A percentile compares a stretch with the other conserved stretches of the same genome.
These are phyloP conservation scores for Troides helena DNA, from an alignment of 2,888 invertebrate genomes.

Conservation along the genomic window DNA sequence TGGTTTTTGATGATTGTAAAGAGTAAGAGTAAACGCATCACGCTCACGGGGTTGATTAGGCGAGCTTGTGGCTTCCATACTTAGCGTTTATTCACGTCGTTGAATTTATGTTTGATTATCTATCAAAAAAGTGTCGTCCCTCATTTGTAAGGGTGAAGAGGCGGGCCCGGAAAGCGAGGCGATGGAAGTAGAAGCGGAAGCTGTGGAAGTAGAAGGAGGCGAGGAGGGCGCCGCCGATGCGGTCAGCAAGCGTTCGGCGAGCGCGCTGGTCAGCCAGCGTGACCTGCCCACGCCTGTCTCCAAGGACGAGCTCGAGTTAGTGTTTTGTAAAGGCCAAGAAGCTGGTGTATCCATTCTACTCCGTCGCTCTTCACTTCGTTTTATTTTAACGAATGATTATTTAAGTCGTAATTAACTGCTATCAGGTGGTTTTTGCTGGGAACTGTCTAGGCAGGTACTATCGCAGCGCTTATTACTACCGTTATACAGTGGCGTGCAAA, in stretches of 20 bases:
- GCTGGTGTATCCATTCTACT: too few relatives aligned
- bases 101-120: not conserved
- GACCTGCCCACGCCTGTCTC: constrained; percentile 8
- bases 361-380: too few relatives aligned
- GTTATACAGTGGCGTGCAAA: too few relatives aligned
- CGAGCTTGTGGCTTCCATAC: too few relatives aligned
- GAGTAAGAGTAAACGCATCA: too few relatives aligned
- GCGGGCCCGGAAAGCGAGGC: not conserved
- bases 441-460: too few relatives aligned
- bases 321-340: not conserved
- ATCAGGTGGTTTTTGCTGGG: too few relatives aligned
- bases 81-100: not conserved
- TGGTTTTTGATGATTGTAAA: too few relatives aligned
- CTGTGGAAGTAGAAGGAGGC: not conserved
- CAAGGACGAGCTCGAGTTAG: constrained; percentile 9
- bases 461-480: too few relatives aligned
- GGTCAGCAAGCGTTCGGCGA: not conserved
- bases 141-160: not conserved
- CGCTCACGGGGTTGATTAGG: too few relatives aligned
- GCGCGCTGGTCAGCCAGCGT: constrained; percentile 3
- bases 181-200: not conserved
- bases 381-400: too few relatives aligned
- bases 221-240: not conserved
- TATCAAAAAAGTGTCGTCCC: not conserved
- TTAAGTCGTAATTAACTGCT: too few relatives aligned